phyloP scores from a whole-genome alignment of 1,140 invertebrate genomes.

The Bombus affinis region DNA sequence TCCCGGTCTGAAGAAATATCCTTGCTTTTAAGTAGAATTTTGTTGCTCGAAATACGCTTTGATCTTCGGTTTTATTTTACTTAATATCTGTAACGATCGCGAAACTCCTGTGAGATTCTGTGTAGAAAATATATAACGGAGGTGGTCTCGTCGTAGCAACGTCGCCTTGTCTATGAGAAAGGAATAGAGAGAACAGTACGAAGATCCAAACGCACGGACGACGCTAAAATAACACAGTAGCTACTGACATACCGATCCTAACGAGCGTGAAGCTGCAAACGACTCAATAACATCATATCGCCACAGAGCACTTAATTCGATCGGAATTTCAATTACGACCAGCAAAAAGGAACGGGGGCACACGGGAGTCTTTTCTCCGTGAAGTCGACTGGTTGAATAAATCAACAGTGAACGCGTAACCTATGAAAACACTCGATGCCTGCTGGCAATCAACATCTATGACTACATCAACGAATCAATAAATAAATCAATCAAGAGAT shows the following conservation, averaged over 20 bases:
- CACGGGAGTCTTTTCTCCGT: background rate
- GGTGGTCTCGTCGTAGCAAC: fast-evolving
- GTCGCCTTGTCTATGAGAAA: too few species aligned
- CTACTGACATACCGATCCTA: background rate
- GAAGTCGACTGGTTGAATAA: slow-evolving; percentile 1
- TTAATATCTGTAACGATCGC: too few species aligned
- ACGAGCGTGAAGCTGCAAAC: background rate
- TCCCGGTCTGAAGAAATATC: background rate
- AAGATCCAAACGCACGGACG: background rate
- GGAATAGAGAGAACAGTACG: too few species aligned
- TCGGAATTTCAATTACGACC: slow-evolving; percentile 19
- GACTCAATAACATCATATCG: slow-evolving; percentile 11
- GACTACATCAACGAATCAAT: slow-evolving; percentile 10
- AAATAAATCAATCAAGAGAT: slow-evolving; percentile 9
- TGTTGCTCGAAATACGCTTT: background rate
- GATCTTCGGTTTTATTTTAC: background rate
- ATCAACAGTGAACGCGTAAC: slow-evolving; percentile 7
- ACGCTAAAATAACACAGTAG: slow-evolving; percentile 2
- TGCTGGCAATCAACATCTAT: slow-evolving; percentile 5
- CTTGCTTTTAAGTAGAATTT: background rate
- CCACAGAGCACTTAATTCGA: background rate
- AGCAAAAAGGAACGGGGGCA: background rate
- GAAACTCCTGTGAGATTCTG: too few species aligned
- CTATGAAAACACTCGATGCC: slow-evolving; percentile 16
- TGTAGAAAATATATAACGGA: too few species aligned